Conservation (phyloP, 2,113 vertebrate species). For the Crypturellus undulatus region DNA sequence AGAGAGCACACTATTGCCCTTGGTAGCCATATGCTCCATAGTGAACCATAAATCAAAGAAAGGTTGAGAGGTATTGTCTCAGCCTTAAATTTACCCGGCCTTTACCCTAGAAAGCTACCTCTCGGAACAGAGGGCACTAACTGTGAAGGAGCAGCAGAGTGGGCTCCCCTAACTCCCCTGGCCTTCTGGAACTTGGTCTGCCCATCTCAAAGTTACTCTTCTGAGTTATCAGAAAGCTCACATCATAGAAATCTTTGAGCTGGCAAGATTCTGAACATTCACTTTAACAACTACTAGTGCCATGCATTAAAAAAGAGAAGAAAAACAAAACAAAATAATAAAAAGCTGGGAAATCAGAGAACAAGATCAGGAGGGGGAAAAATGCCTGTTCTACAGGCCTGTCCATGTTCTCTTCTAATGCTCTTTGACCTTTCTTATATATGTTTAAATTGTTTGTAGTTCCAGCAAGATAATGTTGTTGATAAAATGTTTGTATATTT, state of each 20-base stretch:
- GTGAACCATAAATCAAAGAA: background rate
- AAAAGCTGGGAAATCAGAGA: slow-evolving; percentile 15
- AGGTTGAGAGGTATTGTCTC: background rate
- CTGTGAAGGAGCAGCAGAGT: background rate
- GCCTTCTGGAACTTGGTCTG: background rate
- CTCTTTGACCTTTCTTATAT: background rate
- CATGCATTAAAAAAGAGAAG: accelerated
- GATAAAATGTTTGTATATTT: background rate
- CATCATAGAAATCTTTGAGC: background rate
- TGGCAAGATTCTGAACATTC: background rate
- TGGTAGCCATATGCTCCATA: background rate
- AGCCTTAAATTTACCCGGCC: background rate
- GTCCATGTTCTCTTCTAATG: background rate
- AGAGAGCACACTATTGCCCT: slow-evolving; percentile 42
- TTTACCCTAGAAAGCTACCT: background rate
- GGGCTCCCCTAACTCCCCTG: background rate
- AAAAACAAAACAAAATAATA: background rate
- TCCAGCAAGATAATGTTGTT: background rate
- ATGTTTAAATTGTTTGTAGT: background rate
- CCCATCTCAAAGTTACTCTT: background rate
- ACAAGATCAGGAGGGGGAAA: slow-evolving; percentile 11
- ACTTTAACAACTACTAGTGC: background rate
- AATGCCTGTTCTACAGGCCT: background rate
- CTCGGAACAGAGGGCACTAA: background rate
- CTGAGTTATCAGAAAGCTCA: background rate